A percentile compares a stretch with the other conserved stretches of the same genome.
Evolutionary conservation across 2,797 vertebrate species (phyloP).

Genomic region (Erithacus rubecula): DNA sequence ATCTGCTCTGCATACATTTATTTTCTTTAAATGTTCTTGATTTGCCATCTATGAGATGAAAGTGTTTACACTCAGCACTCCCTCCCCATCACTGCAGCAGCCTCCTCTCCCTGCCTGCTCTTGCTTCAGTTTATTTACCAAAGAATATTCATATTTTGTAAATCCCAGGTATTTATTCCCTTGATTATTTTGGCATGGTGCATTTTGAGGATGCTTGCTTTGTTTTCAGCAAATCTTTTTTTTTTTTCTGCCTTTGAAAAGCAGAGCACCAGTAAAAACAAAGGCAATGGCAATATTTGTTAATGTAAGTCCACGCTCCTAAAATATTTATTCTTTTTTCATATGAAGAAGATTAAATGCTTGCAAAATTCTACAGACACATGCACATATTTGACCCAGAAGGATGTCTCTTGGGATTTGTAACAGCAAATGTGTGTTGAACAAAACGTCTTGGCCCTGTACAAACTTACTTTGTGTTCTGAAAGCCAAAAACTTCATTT

Average conservation of each 20-base stretch:
- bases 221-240: conserved; percentile 71
- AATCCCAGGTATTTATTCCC: conserved; percentile 69
- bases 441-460: conserved; percentile 74
- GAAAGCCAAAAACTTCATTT: conserved; percentile 78
- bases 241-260: conserved; percentile 66
- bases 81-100: not conserved
- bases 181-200: conserved; percentile 73
- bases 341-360: conserved; percentile 75
- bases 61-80: conserved; percentile 27
- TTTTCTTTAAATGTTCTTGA: conserved; percentile 61
- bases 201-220: conserved; percentile 74
- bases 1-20: conserved; percentile 35
- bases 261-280: conserved; percentile 72
- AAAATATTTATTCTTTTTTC: conserved; percentile 77
- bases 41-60: conserved; percentile 47
- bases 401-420: conserved; percentile 70
- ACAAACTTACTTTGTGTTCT: conserved; percentile 72
- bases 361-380: conserved; percentile 70
- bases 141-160: conserved; percentile 74
- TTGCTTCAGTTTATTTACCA: conserved; percentile 52
- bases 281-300: conserved; percentile 71
- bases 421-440: conserved; percentile 76
- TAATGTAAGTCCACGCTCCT: conserved; percentile 70
- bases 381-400: conserved; percentile 72
- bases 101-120: not conserved